A percentile compares a stretch with the other conserved stretches of the same genome.
Conservation (phyloP, 1,140 invertebrate genomes). For the Aculops lycopersici region DNA sequence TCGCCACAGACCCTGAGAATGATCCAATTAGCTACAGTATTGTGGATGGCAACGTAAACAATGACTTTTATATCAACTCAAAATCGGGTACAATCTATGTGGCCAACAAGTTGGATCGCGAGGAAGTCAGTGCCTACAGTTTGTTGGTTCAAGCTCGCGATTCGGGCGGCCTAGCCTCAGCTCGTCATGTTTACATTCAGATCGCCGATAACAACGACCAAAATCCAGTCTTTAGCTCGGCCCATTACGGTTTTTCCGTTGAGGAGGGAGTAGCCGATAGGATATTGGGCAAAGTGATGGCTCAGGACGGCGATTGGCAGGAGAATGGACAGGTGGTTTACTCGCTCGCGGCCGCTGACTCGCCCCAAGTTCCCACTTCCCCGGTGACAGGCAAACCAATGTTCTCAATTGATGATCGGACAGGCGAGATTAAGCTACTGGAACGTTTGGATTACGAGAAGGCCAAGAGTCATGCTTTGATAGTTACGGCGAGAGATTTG, state of each 20-base stretch:
- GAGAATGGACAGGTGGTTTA: conserved; percentile 24
- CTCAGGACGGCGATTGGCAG: conserved; percentile 38
- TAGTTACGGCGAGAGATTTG: conserved; percentile 54
- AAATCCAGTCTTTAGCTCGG: conserved; percentile 29
- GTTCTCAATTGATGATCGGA: not conserved
- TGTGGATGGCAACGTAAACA: conserved; percentile 43
- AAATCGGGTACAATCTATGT: conserved; percentile 43
- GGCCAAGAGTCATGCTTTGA: conserved; percentile 26
- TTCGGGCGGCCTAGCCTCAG: conserved; percentile 30
- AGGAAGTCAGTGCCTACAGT: conserved; percentile 48
- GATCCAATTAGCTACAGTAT: conserved; percentile 52
- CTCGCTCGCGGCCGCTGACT: too few relatives aligned
- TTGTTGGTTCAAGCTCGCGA: conserved; percentile 51
- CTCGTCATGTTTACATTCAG: conserved; percentile 47
- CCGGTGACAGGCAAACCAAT: conserved; percentile 21
- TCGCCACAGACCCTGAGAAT: conserved; percentile 56
- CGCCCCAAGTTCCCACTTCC: too few relatives aligned
- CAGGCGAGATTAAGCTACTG: conserved; percentile 20
- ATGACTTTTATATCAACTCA: conserved; percentile 47
- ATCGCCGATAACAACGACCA: conserved; percentile 68
- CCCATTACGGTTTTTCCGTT: conserved; percentile 50
- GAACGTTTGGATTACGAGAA: conserved; percentile 37
- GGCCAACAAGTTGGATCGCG: conserved; percentile 44
- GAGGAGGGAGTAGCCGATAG: conserved; percentile 36
- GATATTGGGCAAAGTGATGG: conserved; percentile 35